Base-by-base conservation (phyloP, 2,888 invertebrate genomes). In the Xylota segnis region DNA sequence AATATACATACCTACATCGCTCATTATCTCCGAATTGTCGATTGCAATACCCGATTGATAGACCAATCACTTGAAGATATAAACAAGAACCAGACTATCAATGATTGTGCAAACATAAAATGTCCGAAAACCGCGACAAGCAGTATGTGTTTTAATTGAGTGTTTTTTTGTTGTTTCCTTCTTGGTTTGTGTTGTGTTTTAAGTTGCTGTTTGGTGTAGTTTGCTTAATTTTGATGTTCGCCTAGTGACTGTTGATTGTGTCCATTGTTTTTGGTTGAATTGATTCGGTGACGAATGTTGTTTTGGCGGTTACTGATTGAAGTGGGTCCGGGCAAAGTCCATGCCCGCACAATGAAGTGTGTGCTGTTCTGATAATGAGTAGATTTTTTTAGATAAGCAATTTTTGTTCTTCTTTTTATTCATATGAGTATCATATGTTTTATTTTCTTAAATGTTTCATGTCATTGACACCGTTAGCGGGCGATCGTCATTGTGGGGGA, bases 71-170 rank as follows among this genome's bases (percentile, higher is more conserved):
- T 45, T 10, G 0, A 14, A 47, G 61, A n/a, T 43, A 14, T 27
- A 50, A 59, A 18, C 34, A 45, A 59, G 10, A 66, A 52, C 32
- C 9, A 18, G 52, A 82, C 45, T 81, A 63, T 81, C 27, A 58
- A 65, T 34, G 61, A 66, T 27, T 61, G 58, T 52, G 72, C 66
- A 52, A 72, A 81, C 52, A 10, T 29, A 66, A 59, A 50, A 37
- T 50, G 59, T 34, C 5, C 59, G 4, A 45, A 66, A 37, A 70
- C 40, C 27, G 32, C 16, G 14, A 23, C 23, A 1, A 54, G 29
- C 43, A 34, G 47, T 52, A 45, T 68, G 43, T 59, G 43, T 59
- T 37, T n/a, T 14, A 9, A 76, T 32, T 54, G 10, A 59, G 32
- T 47, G 50, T 27, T 56, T 47, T 2, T 34, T 45, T n/a, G n/a